A percentile compares a stretch with the other conserved stretches of the same genome.
Conservation (phyloP, 1,140 invertebrate genomes). For the Macrobrachium nipponense region DNA sequence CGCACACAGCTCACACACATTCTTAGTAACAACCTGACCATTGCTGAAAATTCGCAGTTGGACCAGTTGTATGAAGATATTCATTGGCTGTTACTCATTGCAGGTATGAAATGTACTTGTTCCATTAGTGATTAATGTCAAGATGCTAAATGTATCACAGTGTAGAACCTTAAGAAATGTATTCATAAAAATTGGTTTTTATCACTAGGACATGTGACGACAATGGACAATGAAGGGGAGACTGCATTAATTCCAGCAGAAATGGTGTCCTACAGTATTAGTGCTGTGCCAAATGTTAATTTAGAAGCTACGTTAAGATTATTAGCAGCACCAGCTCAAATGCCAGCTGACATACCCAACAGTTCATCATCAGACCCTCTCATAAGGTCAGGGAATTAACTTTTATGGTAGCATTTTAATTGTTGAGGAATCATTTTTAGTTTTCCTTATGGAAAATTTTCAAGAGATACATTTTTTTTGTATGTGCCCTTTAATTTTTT, state of each 20-base stretch:
- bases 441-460: too few species aligned
- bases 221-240: constrained; percentile 81
- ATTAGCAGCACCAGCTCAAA: constrained; percentile 71
- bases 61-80: constrained; percentile 84
- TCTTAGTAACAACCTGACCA: constrained; percentile 72
- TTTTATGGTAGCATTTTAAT: too few species aligned
- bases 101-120: constrained; percentile 71
- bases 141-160: background rate
- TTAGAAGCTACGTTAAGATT: constrained; percentile 74
- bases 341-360: constrained; percentile 70
- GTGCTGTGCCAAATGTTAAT: constrained; percentile 72
- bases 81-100: constrained; percentile 87
- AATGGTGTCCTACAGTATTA: constrained; percentile 79
- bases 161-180: too few species aligned
- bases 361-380: constrained; percentile 73
- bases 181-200: constrained; percentile 5
- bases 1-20: constrained; percentile 75
- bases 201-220: constrained; percentile 74
- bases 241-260: constrained; percentile 81
- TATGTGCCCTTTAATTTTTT: too few species aligned
- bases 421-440: too few species aligned
- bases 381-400: constrained; percentile 68
- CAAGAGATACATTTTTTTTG: too few species aligned
- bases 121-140: background rate
- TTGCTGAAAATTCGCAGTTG: constrained; percentile 72